Evolutionary conservation across 2,888 invertebrate species (phyloP), one percentile per base, ranked within the genome.

Genomic region (Rhagium mordax): DNA sequence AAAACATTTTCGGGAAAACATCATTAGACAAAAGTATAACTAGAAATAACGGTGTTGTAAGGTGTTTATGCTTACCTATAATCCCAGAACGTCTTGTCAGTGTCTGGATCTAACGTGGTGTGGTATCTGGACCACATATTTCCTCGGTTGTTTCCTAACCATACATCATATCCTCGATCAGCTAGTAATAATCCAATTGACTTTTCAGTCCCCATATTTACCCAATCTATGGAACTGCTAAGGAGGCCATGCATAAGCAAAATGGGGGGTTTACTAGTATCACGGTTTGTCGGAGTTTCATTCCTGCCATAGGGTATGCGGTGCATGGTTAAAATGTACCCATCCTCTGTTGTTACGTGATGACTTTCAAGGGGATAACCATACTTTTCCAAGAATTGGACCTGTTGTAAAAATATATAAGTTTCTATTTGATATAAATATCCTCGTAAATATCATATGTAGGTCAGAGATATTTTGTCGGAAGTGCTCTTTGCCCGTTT

Each of bases 91-190:
- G 24, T 20, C 20, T 20, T 53, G 15, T 65, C 53, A 7, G 33
- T 21, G 20, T 65, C 53, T 16, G 65, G 65, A 53, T 65, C 33
- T 87, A 81, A 61, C 1, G 85, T 83, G 0, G 79, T 76, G 78
- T 92, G 91, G 6, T 82, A 83, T 24, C 86, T 84, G 24, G 89
- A 88, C 82, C 90, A 92, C 1, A 87, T 87, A 79, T 89, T 91
- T 0, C 92, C 92, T 24, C 92, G 86, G 47, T 86, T 85, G 78
- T 92, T 92, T 10, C 79, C 76, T 57, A 81, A 7, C 79, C 81
- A 81, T 10, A 81, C 79, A 20, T 81, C 79, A 29, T 75, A 81
- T n/a, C 81, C 81, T 18, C 53, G 62, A 47, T 81, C 81, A 20
- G 78, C 79, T n/a, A 81, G 67, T 27, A 76, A 48, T 5, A 78